Conservation (phyloP, 1,140 invertebrate genomes). For the Chironomus striatipennis region DNA sequence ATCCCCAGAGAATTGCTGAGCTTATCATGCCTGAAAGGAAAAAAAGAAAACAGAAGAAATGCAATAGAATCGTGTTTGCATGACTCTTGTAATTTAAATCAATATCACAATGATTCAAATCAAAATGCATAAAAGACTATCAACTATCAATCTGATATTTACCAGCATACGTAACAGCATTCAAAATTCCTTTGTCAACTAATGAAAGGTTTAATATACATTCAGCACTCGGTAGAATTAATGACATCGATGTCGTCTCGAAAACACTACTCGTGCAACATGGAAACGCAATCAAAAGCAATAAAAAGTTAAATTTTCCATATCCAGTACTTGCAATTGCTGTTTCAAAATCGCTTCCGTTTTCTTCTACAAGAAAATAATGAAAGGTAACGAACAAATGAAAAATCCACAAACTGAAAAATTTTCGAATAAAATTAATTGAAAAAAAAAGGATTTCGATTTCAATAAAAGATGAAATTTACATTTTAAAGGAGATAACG, state of each 20-base stretch:
- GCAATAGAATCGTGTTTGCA: not conserved
- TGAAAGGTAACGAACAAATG: too few species aligned
- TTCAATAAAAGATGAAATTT: too few species aligned
- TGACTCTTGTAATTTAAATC: too few species aligned
- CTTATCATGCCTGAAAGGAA: constrained; percentile 61
- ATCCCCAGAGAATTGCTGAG: constrained; percentile 74
- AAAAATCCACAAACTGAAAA: too few species aligned
- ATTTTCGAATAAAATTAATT: too few species aligned
- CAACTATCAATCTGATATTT: too few species aligned
- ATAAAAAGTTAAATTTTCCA: constrained; percentile 55
- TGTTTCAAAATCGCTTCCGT: constrained; percentile 48
- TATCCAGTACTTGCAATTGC: constrained; percentile 50
- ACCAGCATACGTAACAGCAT: constrained; percentile 58
- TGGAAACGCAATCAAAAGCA: constrained; percentile 52
- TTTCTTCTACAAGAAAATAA: not conserved
- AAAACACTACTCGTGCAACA: constrained; percentile 54
- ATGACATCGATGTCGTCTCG: constrained; percentile 55
- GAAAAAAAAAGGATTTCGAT: too few species aligned
- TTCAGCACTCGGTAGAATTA: constrained; percentile 58
- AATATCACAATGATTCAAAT: too few species aligned
- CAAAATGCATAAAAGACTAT: too few species aligned
- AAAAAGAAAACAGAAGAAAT: not conserved
- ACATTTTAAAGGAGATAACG: too few species aligned
- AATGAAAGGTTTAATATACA: constrained; percentile 57
- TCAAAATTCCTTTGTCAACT: constrained; percentile 58